Percentiles rank a stretch among this genome's conserved stretches.
Conservation (phyloP, 2,888 invertebrate genomes). For the Hedya salicella region DNA sequence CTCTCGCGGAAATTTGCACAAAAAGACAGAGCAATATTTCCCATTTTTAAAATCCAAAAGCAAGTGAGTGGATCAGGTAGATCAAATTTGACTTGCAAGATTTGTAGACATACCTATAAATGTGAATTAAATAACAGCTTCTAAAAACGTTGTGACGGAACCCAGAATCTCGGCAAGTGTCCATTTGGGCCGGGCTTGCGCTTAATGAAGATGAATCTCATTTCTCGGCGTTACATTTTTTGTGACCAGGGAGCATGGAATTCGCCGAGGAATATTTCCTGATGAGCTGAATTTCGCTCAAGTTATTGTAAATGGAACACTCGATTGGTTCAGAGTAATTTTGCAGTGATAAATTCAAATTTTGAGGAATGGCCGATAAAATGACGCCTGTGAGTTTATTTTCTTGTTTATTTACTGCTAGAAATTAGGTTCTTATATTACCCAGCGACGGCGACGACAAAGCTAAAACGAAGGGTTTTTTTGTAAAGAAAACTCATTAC, state of each 20-base stretch:
- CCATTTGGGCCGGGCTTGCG: conserved; percentile 21
- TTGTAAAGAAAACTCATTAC: too few relatives aligned
- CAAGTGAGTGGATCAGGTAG: too few relatives aligned
- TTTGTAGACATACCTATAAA: too few relatives aligned
- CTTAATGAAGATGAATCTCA: conserved; percentile 43
- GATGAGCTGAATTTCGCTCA: conserved; percentile 14
- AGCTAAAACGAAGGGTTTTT: too few relatives aligned
- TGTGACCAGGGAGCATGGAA: conserved; percentile 24
- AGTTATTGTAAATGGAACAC: conserved; percentile 1
- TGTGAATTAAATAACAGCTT: too few relatives aligned
- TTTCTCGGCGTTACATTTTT: conserved; percentile 41
- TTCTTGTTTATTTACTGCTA: background rate
- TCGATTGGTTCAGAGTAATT: conserved; percentile 8
- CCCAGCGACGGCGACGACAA: too few relatives aligned
- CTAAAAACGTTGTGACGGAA: conserved; percentile 3
- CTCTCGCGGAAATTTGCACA: too few relatives aligned
- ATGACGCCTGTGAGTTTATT: background rate
- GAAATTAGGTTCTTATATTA: too few relatives aligned
- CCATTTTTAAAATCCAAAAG: too few relatives aligned
- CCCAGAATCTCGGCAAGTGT: conserved; percentile 31
- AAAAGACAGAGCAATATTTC: too few relatives aligned
- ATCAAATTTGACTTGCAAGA: too few relatives aligned
- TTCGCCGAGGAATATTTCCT: conserved; percentile 21
- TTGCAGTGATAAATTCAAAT: background rate
- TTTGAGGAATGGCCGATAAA: background rate